Conservation (phyloP, 2,797 vertebrate species). For the Malurus leucopterus region DNA sequence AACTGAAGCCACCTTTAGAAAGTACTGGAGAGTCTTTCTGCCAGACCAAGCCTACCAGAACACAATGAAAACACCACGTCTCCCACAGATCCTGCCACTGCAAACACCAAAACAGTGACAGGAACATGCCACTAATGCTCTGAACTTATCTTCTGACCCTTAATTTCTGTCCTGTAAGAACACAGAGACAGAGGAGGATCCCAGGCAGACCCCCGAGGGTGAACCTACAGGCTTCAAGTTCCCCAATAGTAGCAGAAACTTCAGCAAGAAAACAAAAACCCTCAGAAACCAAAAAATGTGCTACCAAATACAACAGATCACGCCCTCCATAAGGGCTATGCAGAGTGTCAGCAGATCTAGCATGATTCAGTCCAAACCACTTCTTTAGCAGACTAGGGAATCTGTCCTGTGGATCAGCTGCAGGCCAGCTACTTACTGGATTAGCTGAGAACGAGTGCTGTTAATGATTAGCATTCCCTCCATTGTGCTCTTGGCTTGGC, state of each 20-base stretch:
- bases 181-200: not conserved
- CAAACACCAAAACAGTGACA: not conserved
- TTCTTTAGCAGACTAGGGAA: not conserved
- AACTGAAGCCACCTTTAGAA: not conserved
- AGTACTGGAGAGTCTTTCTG: not conserved
- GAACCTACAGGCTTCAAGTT: not conserved
- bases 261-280: not conserved
- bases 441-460: not conserved
- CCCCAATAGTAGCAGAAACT: not conserved
- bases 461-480: conserved; percentile 1
- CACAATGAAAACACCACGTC: not conserved
- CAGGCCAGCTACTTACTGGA: not conserved
- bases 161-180: not conserved
- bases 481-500: not conserved
- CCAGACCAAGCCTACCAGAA: not conserved
- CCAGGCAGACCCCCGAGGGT: not conserved
- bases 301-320: not conserved
- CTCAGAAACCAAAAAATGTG: not conserved
- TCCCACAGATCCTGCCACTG: not conserved
- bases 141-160: not conserved
- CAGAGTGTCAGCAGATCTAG: not conserved
- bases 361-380: not conserved
- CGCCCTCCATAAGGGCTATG: not conserved
- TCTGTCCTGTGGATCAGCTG: not conserved
- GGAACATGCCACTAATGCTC: not conserved